Conservation (phyloP, 2,797 vertebrate species). For the Macroramphosus scolopax region DNA sequence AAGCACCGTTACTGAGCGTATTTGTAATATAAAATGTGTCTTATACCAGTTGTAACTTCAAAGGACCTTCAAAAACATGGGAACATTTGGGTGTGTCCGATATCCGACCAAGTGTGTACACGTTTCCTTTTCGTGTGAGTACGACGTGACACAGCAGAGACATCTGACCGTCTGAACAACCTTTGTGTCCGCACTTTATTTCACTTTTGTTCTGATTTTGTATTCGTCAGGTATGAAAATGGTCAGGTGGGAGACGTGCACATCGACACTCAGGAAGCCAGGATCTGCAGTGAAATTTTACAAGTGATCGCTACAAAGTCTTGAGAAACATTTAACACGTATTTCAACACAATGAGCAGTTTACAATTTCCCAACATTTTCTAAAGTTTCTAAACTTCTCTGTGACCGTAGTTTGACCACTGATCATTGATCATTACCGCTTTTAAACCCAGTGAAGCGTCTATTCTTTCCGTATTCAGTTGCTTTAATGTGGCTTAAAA, state of each 20-base stretch:
- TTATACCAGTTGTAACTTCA: constrained; percentile 87
- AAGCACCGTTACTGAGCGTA: no score
- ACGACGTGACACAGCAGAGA: background rate
- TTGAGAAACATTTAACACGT: constrained; percentile 22
- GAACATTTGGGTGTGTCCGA: constrained; percentile 94
- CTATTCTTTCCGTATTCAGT: background rate
- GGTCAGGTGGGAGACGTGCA: constrained; percentile 94
- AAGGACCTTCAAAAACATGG: constrained; percentile 93
- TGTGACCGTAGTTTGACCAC: no score
- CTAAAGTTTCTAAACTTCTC: no score
- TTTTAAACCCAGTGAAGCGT: background rate
- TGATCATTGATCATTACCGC: no score
- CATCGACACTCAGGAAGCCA: constrained; percentile 93
- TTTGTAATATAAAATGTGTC: background rate
- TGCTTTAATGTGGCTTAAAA: background rate
- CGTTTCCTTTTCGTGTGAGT: constrained; percentile 98
- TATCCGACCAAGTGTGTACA: constrained; percentile 92
- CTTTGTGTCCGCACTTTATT: background rate
- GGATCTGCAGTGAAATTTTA: constrained; percentile 91
- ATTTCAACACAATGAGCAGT: background rate
- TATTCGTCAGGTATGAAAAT: constrained; percentile 88
- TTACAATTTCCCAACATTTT: no score
- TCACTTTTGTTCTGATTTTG: constrained; percentile 9
- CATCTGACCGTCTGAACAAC: background rate
- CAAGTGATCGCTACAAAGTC: constrained; percentile 85